These are phyloP conservation scores for Myotis planiceps DNA, from an alignment of 2,797 vertebrate genomes.

Conservation along the genomic window DNA sequence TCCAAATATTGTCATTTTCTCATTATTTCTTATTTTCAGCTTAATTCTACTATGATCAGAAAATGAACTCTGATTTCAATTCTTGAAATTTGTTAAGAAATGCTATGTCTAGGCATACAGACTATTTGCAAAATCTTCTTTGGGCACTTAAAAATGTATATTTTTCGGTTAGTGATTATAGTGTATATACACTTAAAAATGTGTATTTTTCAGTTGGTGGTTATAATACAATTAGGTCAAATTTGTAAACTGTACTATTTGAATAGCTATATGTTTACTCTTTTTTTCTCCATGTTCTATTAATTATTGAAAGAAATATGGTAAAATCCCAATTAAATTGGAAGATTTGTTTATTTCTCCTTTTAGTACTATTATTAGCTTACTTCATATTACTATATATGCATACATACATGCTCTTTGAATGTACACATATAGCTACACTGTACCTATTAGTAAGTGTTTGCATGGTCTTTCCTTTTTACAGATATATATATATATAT, in stretches of 20 bases:
- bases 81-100: background rate
- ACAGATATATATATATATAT: background rate
- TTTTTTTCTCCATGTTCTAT: background rate
- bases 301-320: background rate
- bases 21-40: background rate
- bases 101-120: background rate
- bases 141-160: background rate
- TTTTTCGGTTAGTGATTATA: background rate
- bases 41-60: background rate
- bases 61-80: background rate
- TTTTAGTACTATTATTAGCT: background rate
- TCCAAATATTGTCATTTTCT: background rate
- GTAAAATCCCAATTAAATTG: background rate
- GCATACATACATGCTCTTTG: background rate
- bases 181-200: background rate
- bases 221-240: background rate
- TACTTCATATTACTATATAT: background rate
- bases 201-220: background rate
- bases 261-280: constrained; percentile 3
- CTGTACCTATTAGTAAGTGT: background rate
- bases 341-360: background rate
- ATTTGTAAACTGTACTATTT: background rate
- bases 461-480: background rate
- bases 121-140: background rate
- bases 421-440: background rate